These are phyloP conservation scores for Ciconia boyciana DNA, from an alignment of 2,113 vertebrate species.

Conservation along the genomic window DNA sequence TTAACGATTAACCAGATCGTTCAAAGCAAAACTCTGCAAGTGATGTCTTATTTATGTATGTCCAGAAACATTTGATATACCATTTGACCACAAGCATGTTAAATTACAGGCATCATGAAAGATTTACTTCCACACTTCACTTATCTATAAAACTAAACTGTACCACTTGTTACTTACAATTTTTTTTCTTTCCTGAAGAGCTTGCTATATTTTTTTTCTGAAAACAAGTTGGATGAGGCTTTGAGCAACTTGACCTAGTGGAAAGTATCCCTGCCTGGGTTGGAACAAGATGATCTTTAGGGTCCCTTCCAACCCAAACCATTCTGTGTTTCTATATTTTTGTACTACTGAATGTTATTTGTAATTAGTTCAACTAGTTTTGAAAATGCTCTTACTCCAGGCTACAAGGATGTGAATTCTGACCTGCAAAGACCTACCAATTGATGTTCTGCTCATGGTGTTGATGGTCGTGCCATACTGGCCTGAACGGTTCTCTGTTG, in stretches of 20 bases:
- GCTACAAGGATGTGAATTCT: neutral
- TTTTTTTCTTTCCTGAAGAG: neutral
- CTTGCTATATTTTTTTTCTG: neutral
- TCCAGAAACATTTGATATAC: neutral
- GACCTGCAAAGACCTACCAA: neutral
- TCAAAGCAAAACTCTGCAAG: neutral
- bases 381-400: neutral
- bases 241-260: neutral
- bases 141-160: neutral
- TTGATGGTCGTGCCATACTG: neutral
- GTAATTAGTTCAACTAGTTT: neutral
- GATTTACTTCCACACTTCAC: neutral
- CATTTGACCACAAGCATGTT: neutral
- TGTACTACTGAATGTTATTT: neutral
- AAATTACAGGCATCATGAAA: neutral
- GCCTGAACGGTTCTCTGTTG: neutral
- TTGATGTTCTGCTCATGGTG: accelerated
- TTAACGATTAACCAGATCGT: slow-evolving; percentile 44
- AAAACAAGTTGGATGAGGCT: neutral
- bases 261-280: accelerated
- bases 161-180: neutral
- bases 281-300: neutral
- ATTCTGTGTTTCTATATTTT: neutral
- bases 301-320: neutral
- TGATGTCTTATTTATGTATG: neutral